Base-by-base conservation (phyloP, 1,140 invertebrate genomes). In the Bombus pyrosoma region DNA sequence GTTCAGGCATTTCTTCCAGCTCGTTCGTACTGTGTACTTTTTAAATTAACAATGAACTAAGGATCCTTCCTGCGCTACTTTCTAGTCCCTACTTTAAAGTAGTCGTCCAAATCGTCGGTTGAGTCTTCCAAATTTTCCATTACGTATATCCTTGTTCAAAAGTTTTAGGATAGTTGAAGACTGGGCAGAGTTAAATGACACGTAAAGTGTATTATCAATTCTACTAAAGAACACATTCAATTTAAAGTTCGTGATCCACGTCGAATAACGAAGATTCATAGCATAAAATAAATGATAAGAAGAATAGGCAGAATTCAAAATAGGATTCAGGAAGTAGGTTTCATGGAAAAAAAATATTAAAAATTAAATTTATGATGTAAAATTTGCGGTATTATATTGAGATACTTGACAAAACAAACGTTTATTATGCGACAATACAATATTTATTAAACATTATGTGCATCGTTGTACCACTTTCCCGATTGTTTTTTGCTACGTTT, bases 41-140 rank as follows among this genome's bases (percentile, higher is more conserved):
- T 37, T 8, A n/a, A 80, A 80, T 80, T 69, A 69, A 80, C 78
- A 28, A 79, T 9, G 41, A 43, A 32, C 77, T 41, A 47, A 41
- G 39, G 62, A 41, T 5, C 34, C 1, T 37, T 5, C 74, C 25
- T 37, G 32, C 34, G 74, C 53, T 59, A 12, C 18, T 59, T 76
- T 59, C 53, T 39, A 59, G 22, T 39, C 25, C 12, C 34, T 76
- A 28, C 22, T 62, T 62, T n/a, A 62, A 62, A n/a, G 13, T 62
- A 62, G 59, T 62, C 4, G 10, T 62, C 28, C 59, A 62, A 62
- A 62, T 59, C 59, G 59, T n/a, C 28, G 28, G 28, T 12, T 5
- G 28, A 62, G 18, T 53, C 47, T 53, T 22, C 47, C 47, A 53
- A 53, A 53, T 53, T 53, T 53, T 53, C 47, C 18, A 53, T 47